phyloP scores from a whole-genome alignment of 37 sponge, comb jelly and placozoan species.

The Lycopodina hypogea region DNA sequence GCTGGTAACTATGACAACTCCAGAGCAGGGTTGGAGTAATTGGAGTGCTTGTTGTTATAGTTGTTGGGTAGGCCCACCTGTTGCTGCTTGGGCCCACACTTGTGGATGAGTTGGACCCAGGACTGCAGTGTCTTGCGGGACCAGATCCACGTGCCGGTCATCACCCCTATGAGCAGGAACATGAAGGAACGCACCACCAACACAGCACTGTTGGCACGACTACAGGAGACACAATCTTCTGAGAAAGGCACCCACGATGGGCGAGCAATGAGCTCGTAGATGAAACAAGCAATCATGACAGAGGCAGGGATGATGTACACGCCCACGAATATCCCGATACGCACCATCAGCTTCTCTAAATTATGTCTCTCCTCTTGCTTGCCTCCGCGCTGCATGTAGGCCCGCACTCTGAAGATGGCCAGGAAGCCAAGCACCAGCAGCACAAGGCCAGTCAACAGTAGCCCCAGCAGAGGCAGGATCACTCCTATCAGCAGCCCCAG shows the following conservation, averaged over 20 bases:
- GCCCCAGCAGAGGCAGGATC: constrained; percentile 60
- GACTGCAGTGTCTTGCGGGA: constrained; percentile 77
- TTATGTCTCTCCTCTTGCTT: constrained; percentile 50
- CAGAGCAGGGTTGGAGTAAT: too few species aligned
- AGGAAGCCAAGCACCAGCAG: constrained; percentile 68
- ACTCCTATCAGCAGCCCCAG: constrained; percentile 60
- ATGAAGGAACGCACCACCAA: constrained; percentile 63
- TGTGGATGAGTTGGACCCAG: constrained; percentile 37
- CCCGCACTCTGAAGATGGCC: constrained; percentile 41
- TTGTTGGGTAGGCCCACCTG: background rate
- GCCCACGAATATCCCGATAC: constrained; percentile 84
- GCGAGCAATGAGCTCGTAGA: constrained; percentile 59
- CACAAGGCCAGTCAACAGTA: constrained; percentile 37
- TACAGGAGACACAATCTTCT: constrained; percentile 22
- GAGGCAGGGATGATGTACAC: constrained; percentile 83
- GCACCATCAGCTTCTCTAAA: constrained; percentile 83
- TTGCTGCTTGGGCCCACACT: background rate
- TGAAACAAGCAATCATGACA: constrained; percentile 69
- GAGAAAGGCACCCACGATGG: constrained; percentile 42
- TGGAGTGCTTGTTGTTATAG: background rate
- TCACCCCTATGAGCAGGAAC: constrained; percentile 68
- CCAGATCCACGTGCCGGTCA: constrained; percentile 90
- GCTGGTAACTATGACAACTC: too few species aligned
- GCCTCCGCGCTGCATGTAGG: constrained; percentile 42
- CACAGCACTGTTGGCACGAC: constrained; percentile 40